These are phyloP conservation scores for Eilema caniola DNA, from an alignment of 2,888 invertebrate species.

Conservation along the genomic window DNA sequence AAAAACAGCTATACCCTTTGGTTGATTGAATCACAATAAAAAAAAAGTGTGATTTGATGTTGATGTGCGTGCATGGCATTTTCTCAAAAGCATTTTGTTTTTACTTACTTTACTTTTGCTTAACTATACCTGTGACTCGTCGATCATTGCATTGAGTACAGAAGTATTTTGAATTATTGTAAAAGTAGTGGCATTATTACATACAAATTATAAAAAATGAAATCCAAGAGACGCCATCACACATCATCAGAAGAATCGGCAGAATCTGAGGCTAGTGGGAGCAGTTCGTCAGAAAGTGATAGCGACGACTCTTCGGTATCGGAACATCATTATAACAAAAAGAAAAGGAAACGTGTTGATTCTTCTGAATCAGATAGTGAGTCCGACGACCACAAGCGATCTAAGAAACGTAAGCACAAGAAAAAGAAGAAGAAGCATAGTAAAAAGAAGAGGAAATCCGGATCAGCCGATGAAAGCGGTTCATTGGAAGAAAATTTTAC, in stretches of 20 bases:
- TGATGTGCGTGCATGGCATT: not conserved
- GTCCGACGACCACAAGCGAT: conserved; percentile 74
- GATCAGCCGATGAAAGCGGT: conserved; percentile 66
- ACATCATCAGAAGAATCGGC: conserved; percentile 79
- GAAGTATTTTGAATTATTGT: not conserved
- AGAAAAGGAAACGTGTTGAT: conserved; percentile 80
- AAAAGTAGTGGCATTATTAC: not conserved
- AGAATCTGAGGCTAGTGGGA: conserved; percentile 72
- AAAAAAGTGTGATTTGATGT: not conserved
- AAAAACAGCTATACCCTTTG: too few relatives aligned
- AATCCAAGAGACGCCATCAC: conserved; percentile 79
- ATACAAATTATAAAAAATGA: conserved; percentile 60
- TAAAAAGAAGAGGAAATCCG: conserved; percentile 78
- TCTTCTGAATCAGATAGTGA: conserved; percentile 80
- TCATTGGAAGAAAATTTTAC: conserved; percentile 64
- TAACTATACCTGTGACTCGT: too few relatives aligned
- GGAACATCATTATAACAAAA: conserved; percentile 78
- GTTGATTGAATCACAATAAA: not conserved
- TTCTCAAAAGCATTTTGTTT: not conserved
- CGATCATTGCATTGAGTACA: not conserved
- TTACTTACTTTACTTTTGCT: not conserved
- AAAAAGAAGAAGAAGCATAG: conserved; percentile 84
- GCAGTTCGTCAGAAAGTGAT: conserved; percentile 78
- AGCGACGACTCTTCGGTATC: conserved; percentile 76
- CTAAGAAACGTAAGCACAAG: conserved; percentile 83